Evolutionary conservation across 1,140 invertebrate species (phyloP), one percentile per base, ranked within the genome.

Genomic region (Drosophila ambigua): DNA sequence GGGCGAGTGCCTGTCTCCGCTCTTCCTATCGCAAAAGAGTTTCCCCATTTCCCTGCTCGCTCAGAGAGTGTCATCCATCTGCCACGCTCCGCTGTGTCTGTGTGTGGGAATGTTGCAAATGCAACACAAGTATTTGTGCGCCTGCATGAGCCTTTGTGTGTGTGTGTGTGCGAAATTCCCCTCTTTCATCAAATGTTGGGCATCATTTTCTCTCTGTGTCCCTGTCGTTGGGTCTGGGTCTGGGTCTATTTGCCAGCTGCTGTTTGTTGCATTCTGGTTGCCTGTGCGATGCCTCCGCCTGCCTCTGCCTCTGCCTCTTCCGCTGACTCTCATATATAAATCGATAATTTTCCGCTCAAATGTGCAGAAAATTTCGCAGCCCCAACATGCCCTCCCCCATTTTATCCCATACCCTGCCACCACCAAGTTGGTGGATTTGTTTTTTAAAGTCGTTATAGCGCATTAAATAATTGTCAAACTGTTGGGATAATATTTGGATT

Each of bases 341-440:
- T 88, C 83, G 79, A 88, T 88, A 88, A 88, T 88, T 88, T 88
- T 88, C 83, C 72, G 83, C 83, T 88, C 83, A 88, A 88, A 88
- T 88, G 83, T 88, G 83, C 83, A 64, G 83, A 88, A 88, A 88
- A 88, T 88, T 88, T 72, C 83, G 75, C 87, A 87, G 75, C 75
- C 64, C 8, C 43, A 35, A 6, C 11, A 4, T 20, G 23, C 7
- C 9, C 11, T 26, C 20, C 20, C 20, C 20, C 11, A 7, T 24
- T 46, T 67, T 31, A 49, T 58, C 50, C 52, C 13, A 13, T 11
- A 28, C 16, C 49, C 31, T 54, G 53, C 24, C 15, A 26, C 9
- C 20, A 3, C 15, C 23, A 39, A n/a, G n/a, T n/a, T 64, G 66
- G 28, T 57, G 23, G 20, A n/a, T 35, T 41, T 26, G 8, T 43